These are phyloP conservation scores for Sapayoa aenigma DNA, from an alignment of 2,113 vertebrate species.

Conservation along the genomic window DNA sequence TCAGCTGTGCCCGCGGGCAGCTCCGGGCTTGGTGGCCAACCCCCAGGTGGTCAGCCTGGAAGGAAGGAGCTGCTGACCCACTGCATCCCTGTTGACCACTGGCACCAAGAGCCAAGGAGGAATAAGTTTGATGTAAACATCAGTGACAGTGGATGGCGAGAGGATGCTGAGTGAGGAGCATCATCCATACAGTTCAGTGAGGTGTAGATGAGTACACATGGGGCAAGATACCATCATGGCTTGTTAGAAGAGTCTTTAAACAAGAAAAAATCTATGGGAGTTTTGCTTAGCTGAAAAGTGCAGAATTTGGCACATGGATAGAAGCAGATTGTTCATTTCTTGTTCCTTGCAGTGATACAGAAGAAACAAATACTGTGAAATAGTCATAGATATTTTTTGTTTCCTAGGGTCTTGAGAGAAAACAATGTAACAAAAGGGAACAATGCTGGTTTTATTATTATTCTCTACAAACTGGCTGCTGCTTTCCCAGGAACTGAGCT, in stretches of 20 bases:
- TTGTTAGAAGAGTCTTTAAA: not conserved
- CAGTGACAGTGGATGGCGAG: not conserved
- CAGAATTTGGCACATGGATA: not conserved
- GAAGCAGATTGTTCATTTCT: conserved; percentile 11
- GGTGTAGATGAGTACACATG: not conserved
- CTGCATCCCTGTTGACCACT: fast-evolving
- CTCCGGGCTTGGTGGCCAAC: not conserved
- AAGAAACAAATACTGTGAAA: not conserved
- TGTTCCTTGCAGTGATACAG: conserved; percentile 7
- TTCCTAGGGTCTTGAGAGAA: conserved; percentile 16
- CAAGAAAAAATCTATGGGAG: not conserved
- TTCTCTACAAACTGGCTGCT: not conserved
- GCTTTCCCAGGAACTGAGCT: not conserved
- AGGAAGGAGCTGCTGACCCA: not conserved
- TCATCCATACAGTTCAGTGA: not conserved
- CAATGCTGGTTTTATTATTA: conserved; percentile 19
- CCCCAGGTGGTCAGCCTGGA: not conserved
- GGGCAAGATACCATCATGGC: not conserved
- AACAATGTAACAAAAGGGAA: conserved; percentile 29
- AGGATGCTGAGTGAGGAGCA: not conserved
- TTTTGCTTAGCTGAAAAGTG: not conserved
- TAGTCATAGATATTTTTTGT: conserved; percentile 38
- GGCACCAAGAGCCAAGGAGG: not conserved
- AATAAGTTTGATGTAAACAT: not conserved
- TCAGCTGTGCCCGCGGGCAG: not conserved